These are phyloP conservation scores for Zygogramma bicolorata DNA, from an alignment of 2,888 invertebrate genomes.

Conservation along the genomic window DNA sequence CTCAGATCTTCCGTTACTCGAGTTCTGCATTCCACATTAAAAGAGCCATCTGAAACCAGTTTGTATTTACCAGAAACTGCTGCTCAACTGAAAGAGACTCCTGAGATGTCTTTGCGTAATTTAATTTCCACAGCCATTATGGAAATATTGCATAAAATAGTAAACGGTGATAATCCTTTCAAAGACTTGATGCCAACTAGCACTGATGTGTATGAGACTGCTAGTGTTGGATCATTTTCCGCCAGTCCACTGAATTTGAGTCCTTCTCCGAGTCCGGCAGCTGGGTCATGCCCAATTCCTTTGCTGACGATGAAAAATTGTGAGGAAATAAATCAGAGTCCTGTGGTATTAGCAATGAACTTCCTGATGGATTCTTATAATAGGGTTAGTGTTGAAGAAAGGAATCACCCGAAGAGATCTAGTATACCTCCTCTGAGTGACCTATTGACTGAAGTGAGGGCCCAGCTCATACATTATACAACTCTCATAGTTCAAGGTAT, in stretches of 20 bases:
- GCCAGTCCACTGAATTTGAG: conserved; percentile 65
- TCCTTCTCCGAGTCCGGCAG: conserved; percentile 61
- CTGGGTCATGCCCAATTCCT: conserved; percentile 59
- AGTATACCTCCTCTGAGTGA: conserved; percentile 81
- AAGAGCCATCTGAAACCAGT: conserved; percentile 64
- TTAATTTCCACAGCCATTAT: conserved; percentile 76
- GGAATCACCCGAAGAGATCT: conserved; percentile 81
- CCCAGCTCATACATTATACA: conserved; percentile 71
- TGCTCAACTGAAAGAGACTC: conserved; percentile 66
- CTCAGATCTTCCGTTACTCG: conserved; percentile 75
- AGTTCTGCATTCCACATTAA: conserved; percentile 81
- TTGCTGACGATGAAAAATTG: conserved; percentile 54
- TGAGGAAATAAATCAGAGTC: conserved; percentile 44
- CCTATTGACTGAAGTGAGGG: conserved; percentile 71
- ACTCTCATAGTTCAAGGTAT: conserved; percentile 71
- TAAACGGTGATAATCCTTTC: conserved; percentile 62
- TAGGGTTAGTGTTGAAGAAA: conserved; percentile 79
- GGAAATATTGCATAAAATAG: conserved; percentile 69
- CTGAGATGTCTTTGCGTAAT: conserved; percentile 69
- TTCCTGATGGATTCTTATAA: conserved; percentile 77
- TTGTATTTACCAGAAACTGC: conserved; percentile 69
- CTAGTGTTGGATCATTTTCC: conserved; percentile 59
- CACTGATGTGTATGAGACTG: conserved; percentile 52
- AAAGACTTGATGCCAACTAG: conserved; percentile 53
- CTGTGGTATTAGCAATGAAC: conserved; percentile 57